Evolutionary conservation across 2,888 invertebrate genomes (phyloP), one percentile per base, ranked within the genome.

Genomic region (Heliconius aoede): DNA sequence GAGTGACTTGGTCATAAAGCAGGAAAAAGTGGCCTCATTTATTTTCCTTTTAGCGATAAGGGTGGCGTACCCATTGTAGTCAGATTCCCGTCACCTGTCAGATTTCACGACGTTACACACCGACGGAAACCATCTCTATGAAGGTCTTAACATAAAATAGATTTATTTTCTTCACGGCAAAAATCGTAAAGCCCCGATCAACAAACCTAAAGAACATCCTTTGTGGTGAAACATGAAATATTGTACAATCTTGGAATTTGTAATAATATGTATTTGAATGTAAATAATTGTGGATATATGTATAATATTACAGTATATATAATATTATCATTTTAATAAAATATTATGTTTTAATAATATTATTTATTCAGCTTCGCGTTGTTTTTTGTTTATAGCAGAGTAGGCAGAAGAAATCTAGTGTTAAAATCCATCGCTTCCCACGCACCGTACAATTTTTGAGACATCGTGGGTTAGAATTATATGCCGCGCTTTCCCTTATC

Each of bases 21-120:
- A 87, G 86, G 86, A 89, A 91, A 90, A 91, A 89, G 86, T 89
- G 86, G 84, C 87, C 86, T 87, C 89, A 89, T 91, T 92, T 91
- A 91, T 92, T 91, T 90, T 82, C 86, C 88, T 88, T 85, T 88
- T 86, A 86, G 87, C 88, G 91, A 91, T 91, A 91, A 91, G 89
- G 86, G 84, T 81, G 84, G 85, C 81, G 84, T 82, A 84, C 83
- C 85, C 85, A 89, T 90, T 91, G 91, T 90, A 85, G 85, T 82
- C 83, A 83, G 82, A 81, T 85, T 85, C 85, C 85, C 86, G 89
- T 89, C 90, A 90, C 86, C 90, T 91, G 91, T 91, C 91, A 90
- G 89, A 89, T 88, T 89, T 89, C 88, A 86, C 86, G 84, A 84
- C 82, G 86, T 82, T 80, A 84, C 82, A 83, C 82, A 81, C 83